Conservation (phyloP, 2,888 invertebrate genomes). For the Folsomia manolachei region DNA sequence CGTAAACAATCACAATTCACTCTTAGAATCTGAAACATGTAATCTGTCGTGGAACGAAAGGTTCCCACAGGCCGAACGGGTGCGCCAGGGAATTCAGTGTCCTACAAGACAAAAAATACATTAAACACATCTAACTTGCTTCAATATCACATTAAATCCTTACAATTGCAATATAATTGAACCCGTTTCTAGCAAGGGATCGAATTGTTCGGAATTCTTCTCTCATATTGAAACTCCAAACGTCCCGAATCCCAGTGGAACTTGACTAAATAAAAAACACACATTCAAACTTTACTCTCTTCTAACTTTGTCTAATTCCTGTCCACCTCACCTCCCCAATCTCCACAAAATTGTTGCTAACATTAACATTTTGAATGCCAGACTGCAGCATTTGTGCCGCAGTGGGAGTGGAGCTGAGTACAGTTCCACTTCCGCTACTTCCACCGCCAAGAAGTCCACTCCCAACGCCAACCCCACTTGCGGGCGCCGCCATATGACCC, state of each 20-base stretch:
- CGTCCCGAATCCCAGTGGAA: slow-evolving; percentile 5
- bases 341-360: background rate
- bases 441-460: background rate
- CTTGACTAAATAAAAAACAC: background rate
- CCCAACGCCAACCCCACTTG: background rate
- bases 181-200: background rate
- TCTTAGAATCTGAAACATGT: slow-evolving; percentile 88
- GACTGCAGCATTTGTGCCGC: background rate
- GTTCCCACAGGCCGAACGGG: slow-evolving; percentile 96
- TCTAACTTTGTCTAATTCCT: background rate
- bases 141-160: background rate
- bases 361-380: background rate
- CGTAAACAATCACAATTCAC: slow-evolving; percentile 97
- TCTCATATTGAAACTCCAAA: background rate
- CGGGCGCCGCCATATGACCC: no score
- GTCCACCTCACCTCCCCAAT: no score
- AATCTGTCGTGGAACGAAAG: slow-evolving; percentile 85
- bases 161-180: background rate
- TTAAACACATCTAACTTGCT: background rate
- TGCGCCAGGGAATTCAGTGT: slow-evolving; percentile 98
- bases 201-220: background rate
- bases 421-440: background rate
- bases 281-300: background rate
- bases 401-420: background rate
- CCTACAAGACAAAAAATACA: no score